Conservation (phyloP, 2,113 vertebrate species). For the Micronisus gabar region DNA sequence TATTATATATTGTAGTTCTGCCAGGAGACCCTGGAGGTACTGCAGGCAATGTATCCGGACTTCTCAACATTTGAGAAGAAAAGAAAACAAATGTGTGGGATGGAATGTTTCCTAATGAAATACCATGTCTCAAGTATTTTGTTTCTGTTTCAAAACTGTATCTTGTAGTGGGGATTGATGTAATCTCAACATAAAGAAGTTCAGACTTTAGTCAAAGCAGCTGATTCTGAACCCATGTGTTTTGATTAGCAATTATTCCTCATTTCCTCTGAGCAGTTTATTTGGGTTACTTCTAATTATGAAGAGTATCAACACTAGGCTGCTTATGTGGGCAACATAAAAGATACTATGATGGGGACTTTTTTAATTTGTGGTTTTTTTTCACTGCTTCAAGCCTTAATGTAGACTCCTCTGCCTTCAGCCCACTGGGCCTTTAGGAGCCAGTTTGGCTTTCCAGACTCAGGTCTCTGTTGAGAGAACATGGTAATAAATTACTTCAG, state of each 20-base stretch:
- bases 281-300: neutral
- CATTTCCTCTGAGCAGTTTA: neutral
- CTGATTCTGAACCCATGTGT: neutral
- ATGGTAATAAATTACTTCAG: neutral
- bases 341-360: neutral
- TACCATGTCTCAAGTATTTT: neutral
- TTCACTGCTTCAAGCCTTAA: neutral
- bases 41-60: neutral
- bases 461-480: neutral
- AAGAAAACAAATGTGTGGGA: neutral
- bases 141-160: neutral
- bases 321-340: neutral
- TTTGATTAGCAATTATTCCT: neutral
- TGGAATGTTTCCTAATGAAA: slow-evolving; percentile 7
- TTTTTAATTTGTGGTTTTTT: neutral
- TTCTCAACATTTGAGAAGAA: neutral
- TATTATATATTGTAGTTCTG: neutral
- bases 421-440: neutral
- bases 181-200: neutral
- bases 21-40: neutral
- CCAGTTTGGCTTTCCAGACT: neutral
- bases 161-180: neutral
- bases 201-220: neutral
- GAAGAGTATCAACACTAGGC: neutral
- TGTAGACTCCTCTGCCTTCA: neutral